Evolutionary conservation across 2,113 vertebrate species (phyloP), one percentile per base, ranked within the genome.

Genomic region (Willisornis vidua): DNA sequence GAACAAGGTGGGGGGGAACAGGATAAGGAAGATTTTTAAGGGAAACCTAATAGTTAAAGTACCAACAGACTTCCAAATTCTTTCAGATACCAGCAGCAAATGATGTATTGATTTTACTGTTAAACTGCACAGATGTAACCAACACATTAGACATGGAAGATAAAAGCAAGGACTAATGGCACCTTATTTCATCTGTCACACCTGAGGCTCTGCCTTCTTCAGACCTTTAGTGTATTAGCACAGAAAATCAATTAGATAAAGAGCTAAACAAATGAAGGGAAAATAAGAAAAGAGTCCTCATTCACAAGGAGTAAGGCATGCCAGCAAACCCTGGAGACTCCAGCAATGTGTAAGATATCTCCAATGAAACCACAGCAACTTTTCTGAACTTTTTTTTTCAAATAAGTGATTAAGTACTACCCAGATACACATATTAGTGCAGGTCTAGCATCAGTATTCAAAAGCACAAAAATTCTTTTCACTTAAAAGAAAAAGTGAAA

Each of bases 171-270:
- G 97, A 96, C 98, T 98, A 97, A 98, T 97, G 98, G 96, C 95
- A 96, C 96, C 97, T 98, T 98, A 98, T 97, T 98, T 98, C 97
- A 97, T 98, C 97, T 98, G 98, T 97, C 97, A 98, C 98, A 98
- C 98, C 98, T 98, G 98, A 98, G 97, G 93, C 96, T 96, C 95
- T 97, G 96, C 93, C 96, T 98, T 97, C 97, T 98, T 94, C 66
- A 98, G 97, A 97, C 96, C 89, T 97, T 97, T 94, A 97, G 97
- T 98, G 94, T 98, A 98, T 98, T 98, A 98, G 97, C 98, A 97
- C 95, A 97, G 97, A 98, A 98, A 98, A 98, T 98, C 98, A 98
- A 98, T 98, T 98, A 98, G 95, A 95, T 98, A 98, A 98, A 98
- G 97, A 98, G 90, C 97, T 97, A 98, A 97, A 97, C 97, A 98